Conservation (phyloP, 2,888 invertebrate species). For the Onchidella celtica region DNA sequence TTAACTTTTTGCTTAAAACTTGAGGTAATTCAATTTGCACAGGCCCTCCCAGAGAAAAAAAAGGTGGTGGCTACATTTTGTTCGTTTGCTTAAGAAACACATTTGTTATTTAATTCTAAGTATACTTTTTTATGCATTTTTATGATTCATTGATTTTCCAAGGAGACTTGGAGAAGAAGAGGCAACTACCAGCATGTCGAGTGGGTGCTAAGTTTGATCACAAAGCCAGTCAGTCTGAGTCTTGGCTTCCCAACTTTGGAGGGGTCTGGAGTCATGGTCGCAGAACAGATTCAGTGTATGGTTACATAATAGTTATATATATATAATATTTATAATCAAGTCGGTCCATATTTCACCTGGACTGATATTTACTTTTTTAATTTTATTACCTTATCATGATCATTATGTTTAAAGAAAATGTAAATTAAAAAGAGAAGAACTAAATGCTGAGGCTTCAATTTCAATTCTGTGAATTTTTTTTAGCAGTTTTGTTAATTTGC, state of each 20-base stretch:
- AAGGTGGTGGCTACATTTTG: too few species aligned
- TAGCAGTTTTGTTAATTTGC: too few species aligned
- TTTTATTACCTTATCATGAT: not conserved
- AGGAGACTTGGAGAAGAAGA: slow-evolving; percentile 70
- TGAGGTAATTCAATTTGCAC: too few species aligned
- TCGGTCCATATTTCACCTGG: not conserved
- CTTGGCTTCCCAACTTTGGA: slow-evolving; percentile 76
- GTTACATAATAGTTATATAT: not conserved
- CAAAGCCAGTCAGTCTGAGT: slow-evolving; percentile 54
- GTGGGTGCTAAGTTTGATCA: slow-evolving; percentile 74
- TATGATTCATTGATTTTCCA: too few species aligned
- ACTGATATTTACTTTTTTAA: not conserved
- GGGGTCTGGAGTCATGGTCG: slow-evolving; percentile 75
- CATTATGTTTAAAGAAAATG: not conserved
- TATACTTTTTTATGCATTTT: too few species aligned
- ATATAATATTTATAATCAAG: not conserved
- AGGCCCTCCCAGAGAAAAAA: too few species aligned
- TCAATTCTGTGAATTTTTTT: too few species aligned
- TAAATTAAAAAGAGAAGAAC: too few species aligned
- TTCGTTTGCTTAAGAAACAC: too few species aligned
- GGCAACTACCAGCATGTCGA: slow-evolving; percentile 68
- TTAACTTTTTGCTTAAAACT: too few species aligned
- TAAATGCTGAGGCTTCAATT: too few species aligned
- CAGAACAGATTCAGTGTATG: slow-evolving; percentile 68
- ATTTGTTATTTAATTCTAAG: too few species aligned